Conservation (phyloP, 1,140 invertebrate genomes). For the Zaprionus davidi region DNA sequence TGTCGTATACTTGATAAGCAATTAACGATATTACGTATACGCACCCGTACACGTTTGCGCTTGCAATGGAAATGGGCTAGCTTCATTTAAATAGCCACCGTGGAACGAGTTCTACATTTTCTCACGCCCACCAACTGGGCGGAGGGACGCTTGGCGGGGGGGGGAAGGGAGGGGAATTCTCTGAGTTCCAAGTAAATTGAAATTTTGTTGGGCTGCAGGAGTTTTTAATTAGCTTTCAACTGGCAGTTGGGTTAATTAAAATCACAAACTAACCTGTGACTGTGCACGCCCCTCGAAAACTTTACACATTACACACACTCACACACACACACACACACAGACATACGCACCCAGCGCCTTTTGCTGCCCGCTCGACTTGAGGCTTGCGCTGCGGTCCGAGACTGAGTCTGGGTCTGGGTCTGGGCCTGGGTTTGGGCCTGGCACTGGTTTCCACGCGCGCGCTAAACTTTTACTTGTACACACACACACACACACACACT, state of each 20-base stretch:
- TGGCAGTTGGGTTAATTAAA: conserved; percentile 62
- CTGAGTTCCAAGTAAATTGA: conserved; percentile 50
- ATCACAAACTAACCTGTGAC: conserved; percentile 24
- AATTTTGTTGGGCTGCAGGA: conserved; percentile 42
- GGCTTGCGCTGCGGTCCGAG: background rate
- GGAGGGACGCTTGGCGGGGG: no score
- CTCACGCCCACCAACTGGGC: conserved; percentile 42
- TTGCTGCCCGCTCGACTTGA: background rate
- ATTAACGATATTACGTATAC: conserved; percentile 31
- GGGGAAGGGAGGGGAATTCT: background rate
- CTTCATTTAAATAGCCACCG: background rate
- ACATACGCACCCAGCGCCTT: background rate
- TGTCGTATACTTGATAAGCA: conserved; percentile 27
- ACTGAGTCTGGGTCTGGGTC: conserved; percentile 22
- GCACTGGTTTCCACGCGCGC: conserved; percentile 12
- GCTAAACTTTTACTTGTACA: conserved; percentile 1
- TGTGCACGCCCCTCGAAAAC: conserved; percentile 11
- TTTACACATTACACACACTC: conserved; percentile 16
- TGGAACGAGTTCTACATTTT: conserved; percentile 42
- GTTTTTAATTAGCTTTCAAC: conserved; percentile 65
- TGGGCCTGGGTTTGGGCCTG: conserved; percentile 30
- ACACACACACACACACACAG: background rate
- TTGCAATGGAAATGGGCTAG: background rate
- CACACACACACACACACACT: conserved; percentile 6
- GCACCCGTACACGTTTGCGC: conserved; percentile 18